Evolutionary conservation across 2,797 vertebrate genomes (phyloP).

Genomic region (Selene dorsalis): DNA sequence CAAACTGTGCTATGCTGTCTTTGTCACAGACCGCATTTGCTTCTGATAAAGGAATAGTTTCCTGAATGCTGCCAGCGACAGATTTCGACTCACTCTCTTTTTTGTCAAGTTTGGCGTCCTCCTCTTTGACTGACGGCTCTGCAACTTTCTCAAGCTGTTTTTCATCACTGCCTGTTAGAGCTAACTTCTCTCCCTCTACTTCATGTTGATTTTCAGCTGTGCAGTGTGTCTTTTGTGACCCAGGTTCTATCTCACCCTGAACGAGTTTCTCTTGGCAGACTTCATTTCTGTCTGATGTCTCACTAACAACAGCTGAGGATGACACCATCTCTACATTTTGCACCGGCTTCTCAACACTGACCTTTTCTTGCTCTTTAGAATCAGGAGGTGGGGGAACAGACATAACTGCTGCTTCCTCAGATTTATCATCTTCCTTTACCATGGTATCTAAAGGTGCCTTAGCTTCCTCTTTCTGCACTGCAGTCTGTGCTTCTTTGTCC

Average conservation of each 20-base stretch:
- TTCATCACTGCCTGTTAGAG: constrained; percentile 32
- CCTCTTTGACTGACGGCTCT: constrained; percentile 59
- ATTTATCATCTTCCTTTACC: constrained; percentile 39
- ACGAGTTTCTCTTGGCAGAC: constrained; percentile 27
- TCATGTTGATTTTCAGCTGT: constrained; percentile 54
- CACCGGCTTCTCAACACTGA: constrained; percentile 24
- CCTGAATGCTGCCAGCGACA: constrained; percentile 49
- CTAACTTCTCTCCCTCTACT: constrained; percentile 11
- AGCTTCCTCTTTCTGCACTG: constrained; percentile 33
- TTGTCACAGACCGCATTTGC: constrained; percentile 35
- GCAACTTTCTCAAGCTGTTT: constrained; percentile 40
- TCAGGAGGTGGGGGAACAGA: constrained; percentile 28
- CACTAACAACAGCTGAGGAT: constrained; percentile 32
- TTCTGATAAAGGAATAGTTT: constrained; percentile 66
- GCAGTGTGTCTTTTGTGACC: constrained; percentile 40
- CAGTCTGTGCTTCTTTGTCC: constrained; percentile 29
- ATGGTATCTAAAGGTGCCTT: constrained; percentile 14
- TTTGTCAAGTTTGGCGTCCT: constrained; percentile 49
- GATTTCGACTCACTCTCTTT: constrained; percentile 60
- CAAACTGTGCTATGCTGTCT: constrained; percentile 38
- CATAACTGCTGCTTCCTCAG: constrained; percentile 18
- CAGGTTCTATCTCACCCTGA: constrained; percentile 25
- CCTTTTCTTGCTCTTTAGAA: constrained; percentile 44
- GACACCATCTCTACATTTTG: constrained; percentile 33
- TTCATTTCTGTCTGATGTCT: constrained; percentile 39